Conservation (phyloP, 2,113 vertebrate genomes). For the Takifugu flavidus region DNA sequence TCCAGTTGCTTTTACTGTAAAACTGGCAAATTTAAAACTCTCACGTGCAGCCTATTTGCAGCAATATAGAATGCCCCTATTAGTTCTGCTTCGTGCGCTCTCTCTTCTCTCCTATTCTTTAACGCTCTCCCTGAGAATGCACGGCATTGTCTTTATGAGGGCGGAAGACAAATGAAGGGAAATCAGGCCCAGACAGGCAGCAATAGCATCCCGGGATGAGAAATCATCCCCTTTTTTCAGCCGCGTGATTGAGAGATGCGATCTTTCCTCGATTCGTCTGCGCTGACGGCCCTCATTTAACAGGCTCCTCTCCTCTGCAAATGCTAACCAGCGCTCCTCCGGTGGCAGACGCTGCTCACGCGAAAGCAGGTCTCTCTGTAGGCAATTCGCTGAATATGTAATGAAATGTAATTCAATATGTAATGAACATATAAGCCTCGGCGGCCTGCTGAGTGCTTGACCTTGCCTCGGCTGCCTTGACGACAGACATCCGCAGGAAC, state of each 20-base stretch:
- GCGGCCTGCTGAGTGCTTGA: slow-evolving; percentile 48
- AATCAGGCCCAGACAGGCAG: slow-evolving; percentile 5
- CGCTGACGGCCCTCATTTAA: slow-evolving; percentile 22
- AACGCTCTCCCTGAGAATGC: neutral
- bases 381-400: slow-evolving; percentile 37
- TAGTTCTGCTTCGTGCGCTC: neutral
- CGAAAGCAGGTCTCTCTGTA: slow-evolving; percentile 7
- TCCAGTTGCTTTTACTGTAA: no score
- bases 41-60: no score
- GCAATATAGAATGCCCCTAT: neutral
- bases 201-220: slow-evolving; percentile 2
- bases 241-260: slow-evolving; percentile 38
- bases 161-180: slow-evolving; percentile 1
- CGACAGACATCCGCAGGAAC: slow-evolving; percentile 41
- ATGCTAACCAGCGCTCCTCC: slow-evolving; percentile 17
- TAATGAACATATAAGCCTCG: slow-evolving; percentile 45
- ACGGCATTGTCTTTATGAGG: neutral
- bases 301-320: slow-evolving; percentile 13
- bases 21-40: no score
- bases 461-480: slow-evolving; percentile 49
- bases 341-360: no score
- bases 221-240: slow-evolving; percentile 13
- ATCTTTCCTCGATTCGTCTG: slow-evolving; percentile 37
- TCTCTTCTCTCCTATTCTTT: neutral
- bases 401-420: slow-evolving; percentile 26